phyloP scores from a whole-genome alignment of 2,113 vertebrate species.

The Myodes glareolus region DNA sequence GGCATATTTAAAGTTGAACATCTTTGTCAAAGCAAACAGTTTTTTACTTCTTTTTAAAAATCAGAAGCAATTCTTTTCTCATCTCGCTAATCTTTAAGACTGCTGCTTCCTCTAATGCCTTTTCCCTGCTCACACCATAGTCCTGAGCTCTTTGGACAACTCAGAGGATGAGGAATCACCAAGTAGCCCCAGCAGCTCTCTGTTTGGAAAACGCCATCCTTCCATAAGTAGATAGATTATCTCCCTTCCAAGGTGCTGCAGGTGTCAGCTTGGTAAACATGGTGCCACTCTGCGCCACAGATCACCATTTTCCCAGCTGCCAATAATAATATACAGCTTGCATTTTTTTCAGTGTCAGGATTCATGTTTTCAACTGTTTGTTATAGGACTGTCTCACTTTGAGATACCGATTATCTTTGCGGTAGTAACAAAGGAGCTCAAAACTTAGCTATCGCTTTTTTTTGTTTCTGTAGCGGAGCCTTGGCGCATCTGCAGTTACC shows the following conservation, averaged over 20 bases:
- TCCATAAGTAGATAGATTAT: not conserved
- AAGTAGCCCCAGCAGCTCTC: not conserved
- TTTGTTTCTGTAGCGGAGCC: not conserved
- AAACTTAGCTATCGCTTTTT: constrained; percentile 8
- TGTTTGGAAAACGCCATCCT: not conserved
- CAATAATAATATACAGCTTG: not conserved
- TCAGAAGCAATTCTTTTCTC: not conserved
- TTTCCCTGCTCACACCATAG: not conserved
- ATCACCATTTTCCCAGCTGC: not conserved
- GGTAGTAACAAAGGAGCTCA: constrained; percentile 10
- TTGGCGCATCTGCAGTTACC: not conserved
- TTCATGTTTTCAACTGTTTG: not conserved
- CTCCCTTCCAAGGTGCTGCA: not conserved
- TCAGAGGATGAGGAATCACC: not conserved
- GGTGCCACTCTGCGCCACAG: not conserved
- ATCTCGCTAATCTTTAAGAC: not conserved
- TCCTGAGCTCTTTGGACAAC: not conserved
- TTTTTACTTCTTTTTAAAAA: constrained; percentile 1
- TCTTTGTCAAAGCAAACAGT: not conserved
- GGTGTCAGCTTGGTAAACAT: not conserved
- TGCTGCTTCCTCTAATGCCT: not conserved
- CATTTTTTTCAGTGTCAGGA: not conserved
- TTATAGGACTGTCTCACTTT: not conserved
- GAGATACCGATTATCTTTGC: constrained; percentile 16
- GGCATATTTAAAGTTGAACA: not conserved